Evolutionary conservation across 2,113 vertebrate genomes (phyloP), one percentile per base, ranked within the genome.

Genomic region (Tapirus terrestris): DNA sequence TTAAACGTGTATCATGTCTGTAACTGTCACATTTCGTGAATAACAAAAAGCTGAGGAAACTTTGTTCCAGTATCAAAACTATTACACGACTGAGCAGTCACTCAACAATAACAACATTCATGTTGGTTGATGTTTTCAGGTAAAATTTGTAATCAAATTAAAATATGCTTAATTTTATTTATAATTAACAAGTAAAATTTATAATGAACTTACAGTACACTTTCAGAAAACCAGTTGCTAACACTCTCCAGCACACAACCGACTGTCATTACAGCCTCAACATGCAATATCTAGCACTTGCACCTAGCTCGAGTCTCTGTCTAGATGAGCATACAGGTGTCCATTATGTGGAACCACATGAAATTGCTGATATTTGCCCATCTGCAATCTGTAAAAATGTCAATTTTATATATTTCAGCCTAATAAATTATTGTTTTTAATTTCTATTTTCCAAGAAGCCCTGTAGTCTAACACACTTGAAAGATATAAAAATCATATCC

Each of bases 131-230:
- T 27, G 17, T 29, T 58, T 27, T 60, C 53, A 60, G 8, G 31
- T 75, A 89, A 97, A 92, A 80, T 33, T 20, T 77, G 60, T 76
- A 68, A 81, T n/a, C 25, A 91, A 76, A 12, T 67, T 80, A 94
- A 95, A 56, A 85, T 65, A 70, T 39, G 48, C 1, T 72, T 92
- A 63, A 68, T 6, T 70, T 79, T 89, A 84, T 89, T 91, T 85
- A 91, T 91, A 77, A 91, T 65, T 33, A 80, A 85, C 4, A 88
- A 97, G 31, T 73, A 90, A 87, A 92, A 85, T 70, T 65, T 89
- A 73, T 68, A 88, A 65, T 89, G 70, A 90, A 61, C 6, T 68
- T 92, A 48, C 2, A 86, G 25, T 33, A 88, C 11, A 76, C 60
- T 70, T 94, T 79, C 67, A 82, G 61, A 92, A 96, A 76, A 94